A percentile compares a stretch with the other conserved stretches of the same genome.
These are phyloP conservation scores for Rhea pennata DNA, from an alignment of 2,113 vertebrate genomes.

Conservation along the genomic window DNA sequence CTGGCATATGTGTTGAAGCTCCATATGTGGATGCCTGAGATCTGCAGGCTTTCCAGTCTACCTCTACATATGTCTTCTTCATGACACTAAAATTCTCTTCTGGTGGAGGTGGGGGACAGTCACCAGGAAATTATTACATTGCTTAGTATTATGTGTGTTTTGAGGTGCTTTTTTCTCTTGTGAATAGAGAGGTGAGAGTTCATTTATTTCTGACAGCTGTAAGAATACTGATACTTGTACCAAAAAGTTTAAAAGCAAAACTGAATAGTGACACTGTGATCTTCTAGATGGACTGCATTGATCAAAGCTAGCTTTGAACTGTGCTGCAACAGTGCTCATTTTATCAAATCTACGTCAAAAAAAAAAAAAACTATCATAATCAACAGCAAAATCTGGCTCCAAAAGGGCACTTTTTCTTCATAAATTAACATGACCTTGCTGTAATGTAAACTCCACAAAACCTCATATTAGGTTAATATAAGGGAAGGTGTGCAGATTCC, in stretches of 20 bases:
- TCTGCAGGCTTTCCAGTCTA: not conserved
- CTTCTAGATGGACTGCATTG: not conserved
- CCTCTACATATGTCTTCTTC: not conserved
- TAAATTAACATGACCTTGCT: not conserved
- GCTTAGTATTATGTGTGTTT: not conserved
- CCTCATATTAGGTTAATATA: not conserved
- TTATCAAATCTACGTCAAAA: not conserved
- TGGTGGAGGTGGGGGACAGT: no score
- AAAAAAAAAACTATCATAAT: not conserved
- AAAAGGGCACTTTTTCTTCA: not conserved
- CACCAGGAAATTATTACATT: not conserved
- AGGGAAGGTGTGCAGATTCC: rapidly evolving
- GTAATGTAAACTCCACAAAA: not conserved
- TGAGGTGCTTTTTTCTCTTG: not conserved
- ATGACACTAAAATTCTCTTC: not conserved
- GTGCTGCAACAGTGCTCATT: not conserved
- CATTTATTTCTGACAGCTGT: not conserved
- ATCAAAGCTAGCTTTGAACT: not conserved
- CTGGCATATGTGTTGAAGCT: not conserved
- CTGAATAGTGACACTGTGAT: not conserved
- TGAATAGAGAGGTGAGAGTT: not conserved
- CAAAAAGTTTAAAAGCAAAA: not conserved
- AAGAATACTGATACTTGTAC: not conserved
- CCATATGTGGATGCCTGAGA: not conserved
- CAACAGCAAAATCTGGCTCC: not conserved